Base-by-base conservation (phyloP, 2,797 vertebrate species). In the Fratercula arctica region DNA sequence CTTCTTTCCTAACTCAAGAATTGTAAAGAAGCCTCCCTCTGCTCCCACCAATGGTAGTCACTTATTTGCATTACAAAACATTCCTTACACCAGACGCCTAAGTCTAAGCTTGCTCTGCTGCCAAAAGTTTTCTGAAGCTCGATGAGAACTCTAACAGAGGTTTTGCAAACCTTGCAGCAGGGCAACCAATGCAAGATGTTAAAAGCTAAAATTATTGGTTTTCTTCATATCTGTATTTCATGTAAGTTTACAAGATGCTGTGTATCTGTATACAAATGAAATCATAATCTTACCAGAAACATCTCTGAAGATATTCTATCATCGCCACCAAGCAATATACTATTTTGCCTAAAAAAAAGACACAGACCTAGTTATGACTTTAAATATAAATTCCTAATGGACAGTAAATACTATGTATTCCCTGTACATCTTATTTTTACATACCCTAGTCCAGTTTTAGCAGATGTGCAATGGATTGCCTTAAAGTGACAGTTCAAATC, bases 321-420 rank as follows among this genome's bases (percentile, higher is more conserved):
- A 96, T 64, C 93, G 75, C 95, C 97, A 91, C 57, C 95, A 92
- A 97, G 92, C 85, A 96, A 97, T 90, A 97, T 92, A 97, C 78
- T 96, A 67, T 98, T 98, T 96, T 98, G 97, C 97, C 98, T 98
- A 94, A 95, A 98, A 98, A 96, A 45, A 95, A 92, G 68, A 96
- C 53, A 97, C 8, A 93, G n/a, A 92, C 2, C 3, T 63, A 63
- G 85, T 97, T 95, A 98, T 45, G 8, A 60, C 82, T 84, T 95
- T 79, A 85, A 90, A 95, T 13, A 85, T 67, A 85, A 85, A 43
- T 86, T 81, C 68, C 60, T 86, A 86, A 39, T 24, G 5, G 33
- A 48, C 28, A 80, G 37, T 29, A 80, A 90, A 63, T 5, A 69
- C 28, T 17, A 54, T 1, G 48, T 10, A 43, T 18, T 60, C n/a